Evolutionary conservation across 2,113 vertebrate species (phyloP).

Genomic region (Coptodon bakossiorum): DNA sequence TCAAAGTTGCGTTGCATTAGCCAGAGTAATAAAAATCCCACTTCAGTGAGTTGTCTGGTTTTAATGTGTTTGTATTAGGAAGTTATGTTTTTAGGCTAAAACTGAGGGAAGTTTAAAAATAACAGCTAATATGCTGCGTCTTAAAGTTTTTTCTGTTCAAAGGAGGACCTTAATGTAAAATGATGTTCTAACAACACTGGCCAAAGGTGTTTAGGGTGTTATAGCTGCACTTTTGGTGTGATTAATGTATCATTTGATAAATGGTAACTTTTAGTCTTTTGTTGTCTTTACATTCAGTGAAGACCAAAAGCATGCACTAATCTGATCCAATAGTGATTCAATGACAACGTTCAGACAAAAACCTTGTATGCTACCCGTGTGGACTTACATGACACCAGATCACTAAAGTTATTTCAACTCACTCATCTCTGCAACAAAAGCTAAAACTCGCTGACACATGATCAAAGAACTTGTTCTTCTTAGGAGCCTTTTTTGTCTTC

Average conservation of each 20-base stretch:
- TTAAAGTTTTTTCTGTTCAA: neutral
- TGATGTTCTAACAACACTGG: neutral
- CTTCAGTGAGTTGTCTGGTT: conserved; percentile 40
- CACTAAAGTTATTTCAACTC: conserved; percentile 49
- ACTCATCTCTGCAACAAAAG: conserved; percentile 62
- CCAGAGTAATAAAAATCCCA: conserved; percentile 39
- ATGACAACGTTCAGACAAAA: conserved; percentile 28
- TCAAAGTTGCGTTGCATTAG: conserved; percentile 49
- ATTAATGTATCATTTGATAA: conserved; percentile 57
- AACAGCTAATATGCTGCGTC: neutral
- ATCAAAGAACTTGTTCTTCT: conserved; percentile 63
- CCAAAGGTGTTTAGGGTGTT: neutral
- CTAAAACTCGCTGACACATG: conserved; percentile 52
- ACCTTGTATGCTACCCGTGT: conserved; percentile 16
- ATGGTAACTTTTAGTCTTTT: conserved; percentile 37
- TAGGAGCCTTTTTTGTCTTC: conserved; percentile 45
- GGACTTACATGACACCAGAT: conserved; percentile 41
- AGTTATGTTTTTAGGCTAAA: neutral
- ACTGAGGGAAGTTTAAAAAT: neutral
- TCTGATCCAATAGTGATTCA: conserved; percentile 41
- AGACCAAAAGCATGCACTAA: conserved; percentile 21
- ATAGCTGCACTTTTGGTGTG: conserved; percentile 8
- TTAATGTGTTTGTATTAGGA: conserved; percentile 30
- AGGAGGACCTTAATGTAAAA: conserved; percentile 3
- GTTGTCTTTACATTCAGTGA: conserved; percentile 26